Evolutionary conservation across 1,140 invertebrate genomes (phyloP), one percentile per base, ranked within the genome.

Genomic region (Drosophila navojoa): DNA sequence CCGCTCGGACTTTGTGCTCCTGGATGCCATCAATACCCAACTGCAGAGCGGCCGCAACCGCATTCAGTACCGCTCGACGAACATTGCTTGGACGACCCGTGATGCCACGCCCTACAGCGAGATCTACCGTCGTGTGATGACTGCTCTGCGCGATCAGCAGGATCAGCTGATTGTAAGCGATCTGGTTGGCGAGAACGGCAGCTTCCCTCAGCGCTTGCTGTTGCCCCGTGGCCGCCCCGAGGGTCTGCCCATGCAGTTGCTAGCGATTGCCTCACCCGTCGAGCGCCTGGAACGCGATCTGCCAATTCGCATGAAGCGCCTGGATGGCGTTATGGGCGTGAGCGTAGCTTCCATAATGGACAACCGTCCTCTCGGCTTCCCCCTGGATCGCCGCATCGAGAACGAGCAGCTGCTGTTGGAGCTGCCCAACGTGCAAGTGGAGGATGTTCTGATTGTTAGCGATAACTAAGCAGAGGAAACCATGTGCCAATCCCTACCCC

Each of bases 11-110:
- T 96, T 95, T 81, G 93, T 95, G 50, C 93, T 95, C 77, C 86
- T 96, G 25, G 96, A 97, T 71, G 94, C 94, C 81, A 96, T 96
- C 91, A 81, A 93, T 35, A 93, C 94, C 69, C 93, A 94, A 61
- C 89, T 97, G 45, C 90, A 92, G 13, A 81, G 93, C 27, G 96
- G 96, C 47, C 93, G 94, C 68, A 96, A 96, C 86, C 92, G 94
- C 45, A 94, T 97, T 49, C 92, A 93, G 35, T 94, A 95, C 25
- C 93, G 93, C 50, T 96, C 95, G 2, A 92, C 93, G 1, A 94
- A 96, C 29, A 94, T 95, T 69, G 92, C 93, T 59, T 93, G 93
- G 75, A 94, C 93, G 59, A 93, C 93, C 45, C 92, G 93, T 5
- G 95, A 96, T 79, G 94, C 93, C 54, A 94, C 94, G 22, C 94